Evolutionary conservation across 1,140 invertebrate species (phyloP).

Genomic region (Temnothorax nylanderi): DNA sequence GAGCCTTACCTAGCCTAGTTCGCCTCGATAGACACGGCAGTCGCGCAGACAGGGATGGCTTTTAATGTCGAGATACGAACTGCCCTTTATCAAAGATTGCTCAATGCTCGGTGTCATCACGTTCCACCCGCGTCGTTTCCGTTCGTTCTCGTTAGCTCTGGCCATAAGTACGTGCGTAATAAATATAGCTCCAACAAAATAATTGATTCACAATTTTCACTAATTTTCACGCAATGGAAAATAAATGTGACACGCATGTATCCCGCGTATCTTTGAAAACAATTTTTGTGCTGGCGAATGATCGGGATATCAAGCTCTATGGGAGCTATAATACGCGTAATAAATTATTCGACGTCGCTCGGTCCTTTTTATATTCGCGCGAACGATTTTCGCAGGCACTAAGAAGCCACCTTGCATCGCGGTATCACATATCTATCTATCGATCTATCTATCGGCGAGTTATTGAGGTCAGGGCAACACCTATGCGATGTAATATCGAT

Average conservation of each 20-base stretch:
- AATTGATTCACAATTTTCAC: not conserved
- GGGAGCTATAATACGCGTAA: not conserved
- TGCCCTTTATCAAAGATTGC: conserved; percentile 59
- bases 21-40: conserved; percentile 4
- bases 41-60: conserved; percentile 2
- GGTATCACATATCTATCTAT: conserved; percentile 27
- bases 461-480: conserved; percentile 22
- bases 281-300: not conserved
- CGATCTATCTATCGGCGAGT: conserved; percentile 35
- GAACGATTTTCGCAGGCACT: not conserved
- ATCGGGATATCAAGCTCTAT: not conserved
- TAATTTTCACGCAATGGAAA: not conserved
- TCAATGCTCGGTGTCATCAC: not conserved
- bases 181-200: not conserved
- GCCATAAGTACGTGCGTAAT: not conserved
- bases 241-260: not conserved
- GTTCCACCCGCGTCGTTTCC: not conserved
- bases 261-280: not conserved
- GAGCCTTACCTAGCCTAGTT: not conserved
- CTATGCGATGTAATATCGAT: conserved; percentile 60
- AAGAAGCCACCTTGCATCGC: conserved; percentile 24
- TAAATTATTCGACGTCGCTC: conserved; percentile 16
- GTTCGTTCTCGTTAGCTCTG: not conserved
- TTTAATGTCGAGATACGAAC: conserved; percentile 59
- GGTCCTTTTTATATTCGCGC: conserved; percentile 22